phyloP scores from a whole-genome alignment of 2,113 vertebrate species.

The Forbesichthys agassizii region DNA sequence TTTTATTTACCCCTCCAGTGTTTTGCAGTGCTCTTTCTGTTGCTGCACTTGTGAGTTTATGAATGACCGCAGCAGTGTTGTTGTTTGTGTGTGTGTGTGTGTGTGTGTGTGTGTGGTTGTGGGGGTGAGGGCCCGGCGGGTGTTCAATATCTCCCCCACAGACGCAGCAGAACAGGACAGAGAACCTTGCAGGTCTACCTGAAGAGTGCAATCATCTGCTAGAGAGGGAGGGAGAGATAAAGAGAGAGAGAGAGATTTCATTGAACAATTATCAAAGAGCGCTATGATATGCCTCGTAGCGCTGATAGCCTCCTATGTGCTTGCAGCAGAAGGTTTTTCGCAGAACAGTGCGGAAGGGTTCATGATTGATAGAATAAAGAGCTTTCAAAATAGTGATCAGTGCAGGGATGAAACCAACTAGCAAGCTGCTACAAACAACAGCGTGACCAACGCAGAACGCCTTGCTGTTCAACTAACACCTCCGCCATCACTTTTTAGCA shows the following conservation, averaged over 20 bases:
- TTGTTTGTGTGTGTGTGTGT: conserved; percentile 14
- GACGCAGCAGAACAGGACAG: neutral
- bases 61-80: conserved; percentile 17
- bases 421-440: conserved; percentile 40
- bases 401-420: conserved; percentile 59
- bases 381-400: conserved; percentile 64
- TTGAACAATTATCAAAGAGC: conserved; percentile 64
- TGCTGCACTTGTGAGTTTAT: conserved; percentile 32
- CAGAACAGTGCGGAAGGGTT: conserved; percentile 51
- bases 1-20: conserved; percentile 41
- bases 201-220: conserved; percentile 28
- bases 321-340: conserved; percentile 27
- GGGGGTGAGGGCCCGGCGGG: neutral
- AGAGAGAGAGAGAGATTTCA: conserved; percentile 32
- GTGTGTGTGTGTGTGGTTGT: neutral
- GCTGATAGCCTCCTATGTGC: conserved; percentile 43
- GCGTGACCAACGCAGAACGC: conserved; percentile 17
- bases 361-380: conserved; percentile 75
- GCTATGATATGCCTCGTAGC: conserved; percentile 45
- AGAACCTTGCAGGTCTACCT: conserved; percentile 17
- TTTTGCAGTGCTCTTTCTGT: conserved; percentile 13
- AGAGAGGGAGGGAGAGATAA: neutral
- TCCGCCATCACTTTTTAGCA: conserved; percentile 13
- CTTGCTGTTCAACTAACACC: conserved; percentile 34
- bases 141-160: neutral